Base-by-base conservation (phyloP, 2,113 vertebrate species). In the Trinectes maculatus region DNA sequence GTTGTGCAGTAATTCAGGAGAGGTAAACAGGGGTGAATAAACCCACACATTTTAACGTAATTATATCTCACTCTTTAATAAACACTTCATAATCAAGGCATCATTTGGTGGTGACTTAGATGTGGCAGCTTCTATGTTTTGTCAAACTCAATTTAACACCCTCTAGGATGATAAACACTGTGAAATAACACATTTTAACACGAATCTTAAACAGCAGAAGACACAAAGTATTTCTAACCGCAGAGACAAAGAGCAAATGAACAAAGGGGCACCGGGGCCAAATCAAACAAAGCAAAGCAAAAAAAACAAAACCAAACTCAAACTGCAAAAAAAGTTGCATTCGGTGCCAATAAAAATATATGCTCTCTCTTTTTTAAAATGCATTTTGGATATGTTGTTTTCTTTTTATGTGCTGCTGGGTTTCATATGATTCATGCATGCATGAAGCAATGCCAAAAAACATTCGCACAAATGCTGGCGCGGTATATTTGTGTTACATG, bases 111-210 rank as follows among this genome's bases (percentile, higher is more conserved):
- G 42, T 26, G 52, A 12, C 2, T 11, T 18, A 43, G 51, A 28
- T 43, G 57, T 63, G 46, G 60, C 75, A 54, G 66, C 11, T 53
- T 59, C 55, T 59, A 22, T 34, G 54, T 42, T 62, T 67, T 49
- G 49, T 57, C 60, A 42, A 60, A 57, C 29, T 51, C 29, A 34
- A 56, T 68, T 62, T 42, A 47, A 61, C 24, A 44, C 42, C 13
- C 3, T 15, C 34, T 12, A 46, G 29, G 19, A 37, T 55, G 18
- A 69, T 22, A 12, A 13, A 55, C 58, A 62, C 37, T 29, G 39
- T 15, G 24, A 55, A 48, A 9, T 46, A 47, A 55, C 60, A 55
- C 6, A 47, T 10, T 47, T 40, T 56, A 46, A n/a, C n/a, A n/a
- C n/a, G n/a, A 44, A 43, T 34, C 25, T 5, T n/a, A 18, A 62